Evolutionary conservation across 2,888 invertebrate species (phyloP), one percentile per base, ranked within the genome.

Genomic region (Cyaniris semiargus): DNA sequence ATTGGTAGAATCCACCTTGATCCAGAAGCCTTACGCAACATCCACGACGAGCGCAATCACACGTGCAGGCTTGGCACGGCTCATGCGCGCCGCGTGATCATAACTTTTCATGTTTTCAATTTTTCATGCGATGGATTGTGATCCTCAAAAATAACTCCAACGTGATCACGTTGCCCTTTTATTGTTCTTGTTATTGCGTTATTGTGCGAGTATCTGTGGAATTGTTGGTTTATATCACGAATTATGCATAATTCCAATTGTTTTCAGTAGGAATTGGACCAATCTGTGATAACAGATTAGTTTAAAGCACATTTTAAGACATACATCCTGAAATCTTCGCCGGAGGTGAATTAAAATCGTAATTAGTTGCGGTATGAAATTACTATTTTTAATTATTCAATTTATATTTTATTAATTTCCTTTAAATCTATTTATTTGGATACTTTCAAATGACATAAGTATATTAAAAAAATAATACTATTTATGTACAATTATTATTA

Each of bases 71-170:
- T 8, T 10, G 72, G 38, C 72, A 44, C 23, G 72, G 18, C 15
- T 18, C 48, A 18, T 15, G 38, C 44, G 5, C 27, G 66, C 66
- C 66, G 66, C 66, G 66, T 66, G 27, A 66, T 66, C 18, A 27
- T 18, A 66, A 66, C 66, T 66, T 31, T 66, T 66, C 66, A 66
- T 66, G 27, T 66, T 66, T 31, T 66, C 66, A 66, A 31, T 18
- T 66, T 66, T 31, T 66, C 27, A 66, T 66, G 66, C 27, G 66
- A 31, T 10, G 60, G 66, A 66, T 66, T 66, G 13, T 15, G 27
- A 53, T 66, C 27, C 66, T 66, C 27, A 27, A 66, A 66, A 21
- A 60, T 60, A 31, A 66, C 27, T 27, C 13, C 23, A 27, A 4
- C 27, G 15, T 66, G 27, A 66, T 60, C 23, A 23, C 60, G 60